Evolutionary conservation across 2,113 vertebrate species (phyloP).

Genomic region (Xenopus borealis): DNA sequence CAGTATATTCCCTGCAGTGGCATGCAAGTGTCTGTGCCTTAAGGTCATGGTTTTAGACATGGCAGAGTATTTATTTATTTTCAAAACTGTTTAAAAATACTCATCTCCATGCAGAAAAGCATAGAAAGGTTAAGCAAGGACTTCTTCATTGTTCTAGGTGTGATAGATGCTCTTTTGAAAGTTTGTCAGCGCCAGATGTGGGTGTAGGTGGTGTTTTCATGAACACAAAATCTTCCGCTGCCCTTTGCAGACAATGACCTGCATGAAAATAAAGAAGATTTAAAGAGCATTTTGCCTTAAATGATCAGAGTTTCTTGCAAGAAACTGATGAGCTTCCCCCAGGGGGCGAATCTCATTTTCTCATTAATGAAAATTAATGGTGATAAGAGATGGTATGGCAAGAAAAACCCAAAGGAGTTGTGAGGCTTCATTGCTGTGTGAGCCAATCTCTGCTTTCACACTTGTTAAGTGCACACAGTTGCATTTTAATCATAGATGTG

Average conservation of each 20-base stretch:
- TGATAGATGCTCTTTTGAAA: constrained; percentile 1
- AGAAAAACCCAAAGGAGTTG: constrained; percentile 27
- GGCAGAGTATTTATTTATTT: no score
- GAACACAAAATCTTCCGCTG: background rate
- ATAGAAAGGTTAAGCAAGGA: constrained; percentile 12
- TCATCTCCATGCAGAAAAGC: background rate
- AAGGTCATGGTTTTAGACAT: no score
- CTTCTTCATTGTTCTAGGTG: background rate
- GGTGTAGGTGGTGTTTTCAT: constrained; percentile 10
- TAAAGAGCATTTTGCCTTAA: constrained; percentile 29
- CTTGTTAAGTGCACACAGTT: constrained; percentile 30
- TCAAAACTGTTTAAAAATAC: no score
- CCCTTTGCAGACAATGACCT: constrained; percentile 20
- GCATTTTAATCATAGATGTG: constrained; percentile 34
- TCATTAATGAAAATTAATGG: constrained; percentile 42
- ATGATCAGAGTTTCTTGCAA: constrained; percentile 29
- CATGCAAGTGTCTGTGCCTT: no score
- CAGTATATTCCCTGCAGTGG: no score
- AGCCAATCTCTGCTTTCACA: constrained; percentile 10
- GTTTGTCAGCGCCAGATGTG: constrained; percentile 14
- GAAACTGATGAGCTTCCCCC: constrained; percentile 18
- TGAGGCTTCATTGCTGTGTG: constrained; percentile 1
- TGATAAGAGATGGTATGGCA: constrained; percentile 25
- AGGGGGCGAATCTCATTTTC: constrained; percentile 32
- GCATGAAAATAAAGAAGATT: constrained; percentile 28